These are phyloP conservation scores for Paralvinella palmiformis DNA, from an alignment of 1,140 invertebrate species.

Conservation along the genomic window DNA sequence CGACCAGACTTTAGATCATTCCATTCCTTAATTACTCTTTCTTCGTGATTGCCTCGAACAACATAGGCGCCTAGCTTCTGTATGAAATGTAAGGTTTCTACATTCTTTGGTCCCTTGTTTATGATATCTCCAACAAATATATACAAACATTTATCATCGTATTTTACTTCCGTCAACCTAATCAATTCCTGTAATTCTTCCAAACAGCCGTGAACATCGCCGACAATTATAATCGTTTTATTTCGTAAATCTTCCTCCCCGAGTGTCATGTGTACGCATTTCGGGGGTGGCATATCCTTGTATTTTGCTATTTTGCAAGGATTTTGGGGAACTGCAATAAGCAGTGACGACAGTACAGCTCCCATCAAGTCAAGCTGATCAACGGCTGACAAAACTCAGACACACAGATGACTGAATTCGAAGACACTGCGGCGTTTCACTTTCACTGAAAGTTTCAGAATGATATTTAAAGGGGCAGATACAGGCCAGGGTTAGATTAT, in stretches of 20 bases:
- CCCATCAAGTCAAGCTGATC: too few species aligned
- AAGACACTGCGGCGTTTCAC: too few species aligned
- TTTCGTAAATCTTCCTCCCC: not conserved
- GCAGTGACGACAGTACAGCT: too few species aligned
- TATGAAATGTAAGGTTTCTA: conserved; percentile 33
- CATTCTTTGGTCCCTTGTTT: conserved; percentile 45
- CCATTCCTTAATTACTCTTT: conserved; percentile 26
- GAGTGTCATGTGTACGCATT: not conserved
- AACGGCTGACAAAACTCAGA: too few species aligned
- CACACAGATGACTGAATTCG: too few species aligned
- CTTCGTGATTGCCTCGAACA: conserved; percentile 42
- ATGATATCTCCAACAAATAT: conserved; percentile 48
- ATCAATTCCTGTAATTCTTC: conserved; percentile 42
- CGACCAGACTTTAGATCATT: conserved; percentile 16
- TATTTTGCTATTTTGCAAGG: too few species aligned
- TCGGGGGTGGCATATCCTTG: not conserved
- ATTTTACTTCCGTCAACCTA: conserved; percentile 18
- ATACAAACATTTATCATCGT: conserved; percentile 32
- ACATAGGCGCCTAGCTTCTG: conserved; percentile 20
- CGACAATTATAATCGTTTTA: conserved; percentile 38
- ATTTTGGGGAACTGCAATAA: too few species aligned
- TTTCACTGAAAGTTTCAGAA: too few species aligned
- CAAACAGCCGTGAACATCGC: conserved; percentile 49
- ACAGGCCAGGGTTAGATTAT: too few species aligned
- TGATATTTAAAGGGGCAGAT: too few species aligned